Evolutionary conservation across 2,113 vertebrate species (phyloP), one percentile per base, ranked within the genome.

Genomic region (Agapornis roseicollis): DNA sequence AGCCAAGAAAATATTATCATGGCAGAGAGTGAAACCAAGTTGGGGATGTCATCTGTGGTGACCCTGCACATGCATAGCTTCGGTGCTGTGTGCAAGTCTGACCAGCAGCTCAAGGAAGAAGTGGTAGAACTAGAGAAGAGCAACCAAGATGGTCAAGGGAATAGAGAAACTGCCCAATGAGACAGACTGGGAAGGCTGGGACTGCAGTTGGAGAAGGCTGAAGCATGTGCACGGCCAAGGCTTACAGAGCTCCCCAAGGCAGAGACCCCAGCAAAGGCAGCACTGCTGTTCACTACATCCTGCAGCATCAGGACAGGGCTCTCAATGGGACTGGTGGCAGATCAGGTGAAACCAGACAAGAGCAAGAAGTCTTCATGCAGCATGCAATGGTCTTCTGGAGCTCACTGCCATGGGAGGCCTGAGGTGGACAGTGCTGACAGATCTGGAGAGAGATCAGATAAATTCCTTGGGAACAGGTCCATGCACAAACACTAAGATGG

Each of bases 251-350:
- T 22, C 23, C 47, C 28, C 27, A 18, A 16, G 37, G 69, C 33
- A 44, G 42, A 13, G n/a, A 41, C 3, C 4, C 2, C 41, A 13
- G 28, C 7, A 29, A 47, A 47, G 50, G 58, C 42, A 56, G 58
- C 35, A 15, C 64, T 33, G 55, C 64, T 53, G 55, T 27, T 50
- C 37, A 37, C n/a, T 66, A 28, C 5, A 17, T 20, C 37, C 33
- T 16, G 52, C 52, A 49, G 52, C 7, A 0, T 17, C 9, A 23
- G n/a, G 71, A 64, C 22, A 56, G 41, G 50, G n/a, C 64, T 86
- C 25, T 37, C 64, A 1, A 1, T 2, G 47, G 33, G 41, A 12
- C 55, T 5, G 6, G 33, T 1, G 13, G 46, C 17, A 46, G 55
- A 31, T 11, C 46, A 46, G 73, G 3, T 17, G 3, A 28, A 68